A percentile compares a stretch with the other conserved stretches of the same genome.
Evolutionary conservation across 2,113 vertebrate species (phyloP).

Genomic region (Phrynocephalus versicolor): DNA sequence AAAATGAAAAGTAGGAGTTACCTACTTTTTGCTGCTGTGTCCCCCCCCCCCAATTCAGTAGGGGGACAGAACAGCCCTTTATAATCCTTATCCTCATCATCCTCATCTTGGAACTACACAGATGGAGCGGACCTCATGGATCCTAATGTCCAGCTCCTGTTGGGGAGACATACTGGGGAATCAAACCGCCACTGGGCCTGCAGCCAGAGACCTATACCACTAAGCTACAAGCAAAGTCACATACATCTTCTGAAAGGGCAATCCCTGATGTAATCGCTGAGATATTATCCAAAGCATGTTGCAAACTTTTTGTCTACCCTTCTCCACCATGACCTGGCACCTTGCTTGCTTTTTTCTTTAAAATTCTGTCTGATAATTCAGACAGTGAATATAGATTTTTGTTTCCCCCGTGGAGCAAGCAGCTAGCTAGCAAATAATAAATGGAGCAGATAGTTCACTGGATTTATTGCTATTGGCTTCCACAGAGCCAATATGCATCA

Average conservation of each 20-base stretch:
- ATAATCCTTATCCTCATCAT: too few species aligned
- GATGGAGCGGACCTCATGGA: too few species aligned
- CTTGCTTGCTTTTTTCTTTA: background rate
- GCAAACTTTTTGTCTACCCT: background rate
- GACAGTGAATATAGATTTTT: conserved; percentile 21
- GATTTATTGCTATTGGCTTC: conserved; percentile 11
- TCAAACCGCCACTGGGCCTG: too few species aligned
- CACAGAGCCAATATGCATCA: background rate
- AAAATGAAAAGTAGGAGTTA: too few species aligned
- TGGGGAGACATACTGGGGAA: too few species aligned
- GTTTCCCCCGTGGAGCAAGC: background rate
- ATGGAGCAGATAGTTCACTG: background rate
- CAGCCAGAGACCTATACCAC: too few species aligned
- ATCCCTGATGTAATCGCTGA: background rate
- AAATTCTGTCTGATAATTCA: background rate
- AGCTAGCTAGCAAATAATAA: background rate
- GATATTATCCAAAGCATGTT: background rate
- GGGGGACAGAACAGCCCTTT: too few species aligned
- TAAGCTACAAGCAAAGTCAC: background rate
- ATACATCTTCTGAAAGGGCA: background rate
- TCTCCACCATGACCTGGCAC: background rate
- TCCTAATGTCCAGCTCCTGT: too few species aligned
- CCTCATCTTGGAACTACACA: too few species aligned
- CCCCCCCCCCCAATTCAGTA: too few species aligned
- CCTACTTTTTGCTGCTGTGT: too few species aligned